phyloP scores from a whole-genome alignment of 2,113 vertebrate genomes.

The Psilopogon haemacephalus region DNA sequence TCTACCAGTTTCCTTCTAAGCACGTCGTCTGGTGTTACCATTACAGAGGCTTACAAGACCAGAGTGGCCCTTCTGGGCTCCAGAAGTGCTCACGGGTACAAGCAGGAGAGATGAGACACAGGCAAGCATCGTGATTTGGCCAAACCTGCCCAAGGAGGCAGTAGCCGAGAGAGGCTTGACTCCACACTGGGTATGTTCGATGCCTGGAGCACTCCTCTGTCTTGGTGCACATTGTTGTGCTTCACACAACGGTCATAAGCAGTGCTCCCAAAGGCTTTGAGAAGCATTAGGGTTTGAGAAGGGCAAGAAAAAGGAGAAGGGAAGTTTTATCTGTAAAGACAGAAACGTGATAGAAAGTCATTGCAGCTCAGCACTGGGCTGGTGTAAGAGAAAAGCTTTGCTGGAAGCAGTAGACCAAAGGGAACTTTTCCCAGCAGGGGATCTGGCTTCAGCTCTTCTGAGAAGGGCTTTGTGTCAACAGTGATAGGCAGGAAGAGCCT shows the following conservation, averaged over 20 bases:
- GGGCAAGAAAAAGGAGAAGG: not conserved
- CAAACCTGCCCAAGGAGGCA: not conserved
- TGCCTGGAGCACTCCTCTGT: not conserved
- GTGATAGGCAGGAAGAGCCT: constrained; percentile 4
- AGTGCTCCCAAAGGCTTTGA: not conserved
- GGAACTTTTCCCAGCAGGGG: not conserved
- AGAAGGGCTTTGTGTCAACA: constrained; percentile 28
- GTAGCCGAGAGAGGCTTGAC: not conserved
- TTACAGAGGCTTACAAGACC: not conserved
- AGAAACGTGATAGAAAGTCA: not conserved
- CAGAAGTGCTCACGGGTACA: not conserved
- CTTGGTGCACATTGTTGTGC: not conserved
- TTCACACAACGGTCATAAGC: not conserved
- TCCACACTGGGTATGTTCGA: accelerated
- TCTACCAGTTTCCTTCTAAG: not conserved
- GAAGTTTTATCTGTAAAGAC: not conserved
- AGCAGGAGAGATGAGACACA: not conserved
- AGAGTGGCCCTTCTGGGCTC: not conserved
- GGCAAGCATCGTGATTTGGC: not conserved
- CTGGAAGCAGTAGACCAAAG: not conserved
- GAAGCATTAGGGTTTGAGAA: not conserved
- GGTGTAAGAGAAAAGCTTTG: not conserved
- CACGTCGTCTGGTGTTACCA: not conserved
- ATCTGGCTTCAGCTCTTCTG: not conserved
- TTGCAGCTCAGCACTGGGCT: not conserved